Evolutionary conservation across 1,140 invertebrate species (phyloP).

Genomic region (Apolygus lucorum): DNA sequence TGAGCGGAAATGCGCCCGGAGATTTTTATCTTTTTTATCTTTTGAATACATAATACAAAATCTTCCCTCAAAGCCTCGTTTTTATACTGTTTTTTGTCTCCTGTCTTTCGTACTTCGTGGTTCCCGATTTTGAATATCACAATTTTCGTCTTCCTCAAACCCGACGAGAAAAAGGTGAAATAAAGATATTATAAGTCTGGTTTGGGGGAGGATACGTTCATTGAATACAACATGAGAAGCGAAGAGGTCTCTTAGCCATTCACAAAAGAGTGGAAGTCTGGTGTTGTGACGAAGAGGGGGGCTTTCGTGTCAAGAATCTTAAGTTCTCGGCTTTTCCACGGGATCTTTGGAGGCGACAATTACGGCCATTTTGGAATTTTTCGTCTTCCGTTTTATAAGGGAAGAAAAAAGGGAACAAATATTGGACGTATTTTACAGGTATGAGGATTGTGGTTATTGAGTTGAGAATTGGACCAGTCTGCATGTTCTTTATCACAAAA

Average conservation of each 20-base stretch:
- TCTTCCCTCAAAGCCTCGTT: background rate
- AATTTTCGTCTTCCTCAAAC: background rate
- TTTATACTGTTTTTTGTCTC: background rate
- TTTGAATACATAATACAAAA: background rate
- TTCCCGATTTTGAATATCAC: background rate
- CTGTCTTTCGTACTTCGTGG: background rate
- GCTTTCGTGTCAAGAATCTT: background rate
- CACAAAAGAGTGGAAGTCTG: background rate
- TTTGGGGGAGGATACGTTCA: conserved; percentile 13
- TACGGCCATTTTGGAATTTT: background rate
- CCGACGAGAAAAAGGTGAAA: background rate
- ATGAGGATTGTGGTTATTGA: too few relatives aligned
- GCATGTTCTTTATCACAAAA: too few relatives aligned
- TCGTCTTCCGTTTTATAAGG: too few relatives aligned
- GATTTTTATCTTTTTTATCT: too few relatives aligned
- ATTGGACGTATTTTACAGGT: too few relatives aligned
- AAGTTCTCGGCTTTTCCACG: background rate
- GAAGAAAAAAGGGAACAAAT: too few relatives aligned
- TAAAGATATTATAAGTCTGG: background rate
- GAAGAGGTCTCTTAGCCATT: conserved; percentile 20
- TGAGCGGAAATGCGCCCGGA: too few relatives aligned
- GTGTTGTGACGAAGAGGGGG: background rate
- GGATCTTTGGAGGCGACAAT: too few relatives aligned
- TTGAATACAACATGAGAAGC: conserved; percentile 22
- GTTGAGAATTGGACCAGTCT: too few relatives aligned